phyloP scores from a whole-genome alignment of 2,797 vertebrate genomes.

The Girardinus metallicus region DNA sequence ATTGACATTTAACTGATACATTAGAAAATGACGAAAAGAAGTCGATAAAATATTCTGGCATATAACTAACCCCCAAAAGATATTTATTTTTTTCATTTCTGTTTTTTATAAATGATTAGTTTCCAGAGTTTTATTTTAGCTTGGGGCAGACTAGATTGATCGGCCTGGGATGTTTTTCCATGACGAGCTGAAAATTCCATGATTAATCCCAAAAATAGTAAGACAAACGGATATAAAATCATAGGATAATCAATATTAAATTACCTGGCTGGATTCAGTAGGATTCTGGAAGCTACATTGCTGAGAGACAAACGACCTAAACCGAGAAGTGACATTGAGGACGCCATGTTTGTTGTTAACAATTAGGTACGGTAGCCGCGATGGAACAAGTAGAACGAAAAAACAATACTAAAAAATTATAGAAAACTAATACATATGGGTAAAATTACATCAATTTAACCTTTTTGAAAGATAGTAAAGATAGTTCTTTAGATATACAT shows the following conservation, averaged over 20 bases:
- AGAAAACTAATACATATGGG: too few relatives aligned
- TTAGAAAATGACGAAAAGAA: neutral
- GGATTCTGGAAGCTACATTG: slow-evolving; percentile 68
- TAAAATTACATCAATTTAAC: neutral
- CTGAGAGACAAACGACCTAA: slow-evolving; percentile 74
- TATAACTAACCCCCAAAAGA: fast-evolving
- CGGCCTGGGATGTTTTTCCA: slow-evolving; percentile 16
- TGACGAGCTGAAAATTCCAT: slow-evolving; percentile 2
- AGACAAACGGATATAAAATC: neutral
- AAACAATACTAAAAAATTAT: neutral
- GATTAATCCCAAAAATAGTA: neutral
- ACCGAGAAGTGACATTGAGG: slow-evolving; percentile 84
- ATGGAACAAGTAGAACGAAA: slow-evolving; percentile 54
- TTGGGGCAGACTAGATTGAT: neutral
- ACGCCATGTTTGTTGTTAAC: slow-evolving; percentile 81
- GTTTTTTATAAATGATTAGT: slow-evolving; percentile 2
- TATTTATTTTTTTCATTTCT: fast-evolving
- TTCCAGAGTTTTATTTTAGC: neutral
- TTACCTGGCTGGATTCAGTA: slow-evolving; percentile 80
- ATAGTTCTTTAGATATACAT: too few relatives aligned
- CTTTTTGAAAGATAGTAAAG: neutral
- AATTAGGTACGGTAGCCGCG: slow-evolving; percentile 57
- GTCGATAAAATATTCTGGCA: fast-evolving
- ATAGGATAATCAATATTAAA: neutral
- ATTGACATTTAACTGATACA: neutral